phyloP scores from a whole-genome alignment of 1,140 invertebrate species.

The Brachystomella parvula region DNA sequence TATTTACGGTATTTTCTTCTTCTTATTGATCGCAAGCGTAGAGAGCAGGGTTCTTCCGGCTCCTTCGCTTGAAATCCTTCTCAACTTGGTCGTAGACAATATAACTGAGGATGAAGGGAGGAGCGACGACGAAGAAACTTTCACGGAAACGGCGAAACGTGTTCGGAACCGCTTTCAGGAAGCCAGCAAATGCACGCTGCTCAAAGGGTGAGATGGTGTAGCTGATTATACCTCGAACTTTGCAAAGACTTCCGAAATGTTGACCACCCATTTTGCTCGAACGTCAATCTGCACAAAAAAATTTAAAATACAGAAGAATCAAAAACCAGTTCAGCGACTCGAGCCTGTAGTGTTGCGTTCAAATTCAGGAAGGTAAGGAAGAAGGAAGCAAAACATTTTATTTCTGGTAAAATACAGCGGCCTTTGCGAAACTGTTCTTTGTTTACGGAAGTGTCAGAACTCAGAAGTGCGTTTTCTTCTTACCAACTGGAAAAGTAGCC shows the following conservation, averaged over 20 bases:
- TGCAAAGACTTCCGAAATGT: constrained; percentile 68
- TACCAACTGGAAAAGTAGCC: too few species aligned
- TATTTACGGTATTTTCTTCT: too few species aligned
- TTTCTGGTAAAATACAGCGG: too few species aligned
- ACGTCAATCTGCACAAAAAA: neutral
- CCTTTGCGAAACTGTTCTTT: too few species aligned
- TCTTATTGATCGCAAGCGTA: constrained; percentile 76
- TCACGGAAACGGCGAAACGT: constrained; percentile 58
- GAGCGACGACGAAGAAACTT: constrained; percentile 58
- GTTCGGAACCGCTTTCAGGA: constrained; percentile 67
- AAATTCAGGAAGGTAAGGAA: neutral
- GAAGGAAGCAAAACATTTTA: too few species aligned
- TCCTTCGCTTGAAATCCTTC: constrained; percentile 53
- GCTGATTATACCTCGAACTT: constrained; percentile 69
- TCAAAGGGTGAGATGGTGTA: constrained; percentile 81
- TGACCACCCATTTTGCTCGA: constrained; percentile 47
- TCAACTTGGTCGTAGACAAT: constrained; percentile 65
- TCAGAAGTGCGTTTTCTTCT: too few species aligned
- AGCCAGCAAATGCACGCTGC: constrained; percentile 71
- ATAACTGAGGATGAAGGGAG: constrained; percentile 64
- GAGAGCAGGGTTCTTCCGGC: constrained; percentile 77
- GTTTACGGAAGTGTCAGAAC: too few species aligned
- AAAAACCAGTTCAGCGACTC: neutral
- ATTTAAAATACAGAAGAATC: neutral
- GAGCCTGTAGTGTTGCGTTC: neutral